A percentile compares a stretch with the other conserved stretches of the same genome.
Evolutionary conservation across 2,888 invertebrate species (phyloP).

Genomic region (Drosophila prostipennis): DNA sequence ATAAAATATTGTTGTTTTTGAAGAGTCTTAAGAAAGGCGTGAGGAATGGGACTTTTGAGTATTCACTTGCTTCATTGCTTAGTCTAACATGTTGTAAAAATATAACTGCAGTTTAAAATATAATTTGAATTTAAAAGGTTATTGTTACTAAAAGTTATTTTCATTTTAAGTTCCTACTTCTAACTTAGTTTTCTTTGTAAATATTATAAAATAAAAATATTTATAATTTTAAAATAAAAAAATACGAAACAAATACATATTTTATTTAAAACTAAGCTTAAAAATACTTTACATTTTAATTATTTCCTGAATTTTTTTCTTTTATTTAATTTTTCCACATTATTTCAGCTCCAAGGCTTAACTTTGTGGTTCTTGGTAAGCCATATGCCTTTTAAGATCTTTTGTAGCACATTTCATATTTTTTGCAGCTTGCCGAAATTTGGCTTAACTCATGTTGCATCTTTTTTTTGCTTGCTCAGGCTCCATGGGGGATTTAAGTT

Average conservation of each 20-base stretch:
- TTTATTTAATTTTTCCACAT: neutral
- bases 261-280: neutral
- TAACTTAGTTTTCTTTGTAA: too few relatives aligned
- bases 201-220: too few relatives aligned
- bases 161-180: too few relatives aligned
- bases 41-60: neutral
- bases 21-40: neutral
- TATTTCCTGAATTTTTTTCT: neutral
- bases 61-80: too few relatives aligned
- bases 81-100: neutral
- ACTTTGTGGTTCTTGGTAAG: neutral
- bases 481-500: constrained; percentile 41
- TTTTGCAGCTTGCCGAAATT: constrained; percentile 48
- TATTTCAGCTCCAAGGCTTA: too few relatives aligned
- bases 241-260: neutral
- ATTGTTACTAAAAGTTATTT: too few relatives aligned
- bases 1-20: constrained; percentile 11
- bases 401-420: constrained; percentile 34
- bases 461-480: constrained; percentile 5
- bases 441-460: constrained; percentile 27
- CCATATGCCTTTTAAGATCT: constrained; percentile 23
- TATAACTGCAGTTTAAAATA: neutral
- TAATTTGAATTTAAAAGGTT: too few relatives aligned
- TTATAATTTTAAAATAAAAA: neutral
- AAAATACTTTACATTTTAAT: neutral